Evolutionary conservation across 2,797 vertebrate genomes (phyloP), one percentile per base, ranked within the genome.

Genomic region (Typhlichthys subterraneus): DNA sequence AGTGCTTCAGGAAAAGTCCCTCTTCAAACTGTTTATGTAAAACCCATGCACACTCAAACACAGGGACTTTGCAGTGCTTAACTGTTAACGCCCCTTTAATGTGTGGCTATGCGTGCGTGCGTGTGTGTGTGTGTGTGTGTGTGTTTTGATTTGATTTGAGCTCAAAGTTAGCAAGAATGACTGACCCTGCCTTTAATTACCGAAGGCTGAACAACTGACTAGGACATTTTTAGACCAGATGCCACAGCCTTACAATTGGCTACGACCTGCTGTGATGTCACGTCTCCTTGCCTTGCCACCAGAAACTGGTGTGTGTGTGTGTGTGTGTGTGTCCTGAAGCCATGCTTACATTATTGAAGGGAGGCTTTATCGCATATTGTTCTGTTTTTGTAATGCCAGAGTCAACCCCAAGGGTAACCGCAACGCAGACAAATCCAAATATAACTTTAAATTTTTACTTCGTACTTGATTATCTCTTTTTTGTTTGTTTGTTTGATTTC

Each of bases 271-370:
- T 23, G 23, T 23, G 3, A 23, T 23, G 23, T 23, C 23, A 23
- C 23, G 23, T 23, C 23, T 23, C 23, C 23, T 23, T 23, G 23
- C 23, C 3, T 23, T 23, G 23, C 23, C 23, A 3, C 23, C 23
- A 23, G 23, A 23, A 23, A 3, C 23, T 23, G 23, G 23, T 3
- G 23, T 23, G 23, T 23, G 23, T 23, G 23, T 23, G 23, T 23
- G 17, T 17, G 33, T 33, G 71, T 60, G 72, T 65, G 59, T 54
- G 63, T 51, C 68, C 66, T 64, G 11, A 5, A 81, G 65, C 48
- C 64, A 85, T 31, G 45, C 38, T 63, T 73, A 53, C 72, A 60
- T 83, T 80, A 82, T 79, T 76, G 70, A 61, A 77, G 59, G 57
- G 62, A 51, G 50, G 50, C 55, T 61, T 65, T 60, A 55, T 80